These are phyloP conservation scores for Drosophila rubida DNA, from an alignment of 2,888 invertebrate species.

Conservation along the genomic window DNA sequence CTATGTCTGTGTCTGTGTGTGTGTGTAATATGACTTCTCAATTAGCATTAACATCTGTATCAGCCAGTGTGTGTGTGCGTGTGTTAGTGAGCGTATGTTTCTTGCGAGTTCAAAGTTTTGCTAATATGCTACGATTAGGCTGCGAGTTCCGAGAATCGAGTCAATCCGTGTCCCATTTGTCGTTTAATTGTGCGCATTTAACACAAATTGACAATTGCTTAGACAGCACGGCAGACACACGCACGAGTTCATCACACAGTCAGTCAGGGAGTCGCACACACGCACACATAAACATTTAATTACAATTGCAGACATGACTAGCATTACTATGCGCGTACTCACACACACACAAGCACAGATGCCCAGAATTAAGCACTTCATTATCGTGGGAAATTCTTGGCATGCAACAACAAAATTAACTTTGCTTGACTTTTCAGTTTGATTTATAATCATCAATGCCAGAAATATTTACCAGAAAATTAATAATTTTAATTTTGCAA, in stretches of 20 bases:
- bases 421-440: neutral
- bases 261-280: conserved; percentile 15
- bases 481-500: neutral
- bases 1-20: neutral
- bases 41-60: conserved; percentile 25
- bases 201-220: conserved; percentile 76
- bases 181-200: conserved; percentile 76
- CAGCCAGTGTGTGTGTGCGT: conserved; percentile 5
- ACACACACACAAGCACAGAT: conserved; percentile 17
- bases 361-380: conserved; percentile 32
- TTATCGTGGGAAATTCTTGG: conserved; percentile 56
- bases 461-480: neutral
- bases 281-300: conserved; percentile 51
- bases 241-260: conserved; percentile 32
- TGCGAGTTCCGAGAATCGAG: conserved; percentile 21
- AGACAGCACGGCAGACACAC: conserved; percentile 34
- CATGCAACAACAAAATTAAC: conserved; percentile 16
- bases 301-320: conserved; percentile 52
- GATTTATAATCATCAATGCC: neutral
- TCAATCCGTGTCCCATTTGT: conserved; percentile 54
- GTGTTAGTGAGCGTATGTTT: conserved; percentile 28
- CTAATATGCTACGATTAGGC: conserved; percentile 68
- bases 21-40: conserved; percentile 33
- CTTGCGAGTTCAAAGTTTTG: conserved; percentile 38
- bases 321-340: conserved; percentile 26